phyloP scores from a whole-genome alignment of 2,888 invertebrate genomes.

The Tetanocera ferruginea region DNA sequence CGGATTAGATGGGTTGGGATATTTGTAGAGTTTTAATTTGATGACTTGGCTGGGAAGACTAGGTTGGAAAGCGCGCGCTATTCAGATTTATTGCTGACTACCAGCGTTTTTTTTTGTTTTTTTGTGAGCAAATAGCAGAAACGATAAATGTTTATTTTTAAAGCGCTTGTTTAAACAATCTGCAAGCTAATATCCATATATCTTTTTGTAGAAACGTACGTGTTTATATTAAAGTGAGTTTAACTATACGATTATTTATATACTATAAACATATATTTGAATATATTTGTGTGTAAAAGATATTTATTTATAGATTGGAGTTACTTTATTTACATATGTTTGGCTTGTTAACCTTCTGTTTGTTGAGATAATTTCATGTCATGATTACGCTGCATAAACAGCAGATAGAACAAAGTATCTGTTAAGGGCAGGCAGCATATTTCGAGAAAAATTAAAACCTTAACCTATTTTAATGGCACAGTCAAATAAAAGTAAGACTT shows the following conservation, averaged over 20 bases:
- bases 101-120: background rate
- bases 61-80: background rate
- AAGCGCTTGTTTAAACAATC: background rate
- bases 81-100: constrained; percentile 22
- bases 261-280: too few species aligned
- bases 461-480: too few species aligned
- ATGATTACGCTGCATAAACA: too few species aligned
- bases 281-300: background rate
- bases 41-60: background rate
- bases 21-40: background rate
- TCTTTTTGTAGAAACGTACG: background rate
- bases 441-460: too few species aligned
- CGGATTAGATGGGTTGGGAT: background rate
- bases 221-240: background rate
- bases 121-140: background rate
- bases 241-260: background rate
- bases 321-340: too few species aligned
- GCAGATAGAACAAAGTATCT: too few species aligned
- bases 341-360: too few species aligned
- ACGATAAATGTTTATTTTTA: constrained; percentile 11
- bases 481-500: too few species aligned
- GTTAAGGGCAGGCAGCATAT: too few species aligned
- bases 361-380: too few species aligned
- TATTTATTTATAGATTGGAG: too few species aligned
- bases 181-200: constrained; percentile 5